Percentiles rank a stretch among this genome's conserved stretches.
phyloP scores from a whole-genome alignment of 92 coral and sea anemone genomes.

The Galaxea fascicularis region DNA sequence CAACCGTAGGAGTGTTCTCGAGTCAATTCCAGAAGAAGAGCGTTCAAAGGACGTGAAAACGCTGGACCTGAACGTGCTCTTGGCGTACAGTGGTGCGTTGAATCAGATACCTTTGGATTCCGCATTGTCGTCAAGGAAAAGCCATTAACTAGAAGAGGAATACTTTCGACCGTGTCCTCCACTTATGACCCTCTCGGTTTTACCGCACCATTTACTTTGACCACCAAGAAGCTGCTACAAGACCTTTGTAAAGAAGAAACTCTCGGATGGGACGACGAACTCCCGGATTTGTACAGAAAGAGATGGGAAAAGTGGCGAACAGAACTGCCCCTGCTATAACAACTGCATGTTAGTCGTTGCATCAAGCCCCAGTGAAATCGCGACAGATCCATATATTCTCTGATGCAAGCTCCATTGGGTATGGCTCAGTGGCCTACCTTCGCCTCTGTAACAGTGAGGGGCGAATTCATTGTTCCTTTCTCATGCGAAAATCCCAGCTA shows the following conservation, averaged over 20 bases:
- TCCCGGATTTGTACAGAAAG: constrained; percentile 48
- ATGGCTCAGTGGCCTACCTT: constrained; percentile 66
- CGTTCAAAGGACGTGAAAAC: background rate
- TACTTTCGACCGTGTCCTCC: too few relatives aligned
- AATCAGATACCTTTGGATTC: constrained; percentile 62
- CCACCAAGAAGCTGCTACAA: constrained; percentile 62
- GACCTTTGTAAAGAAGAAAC: constrained; percentile 50
- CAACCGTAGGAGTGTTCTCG: background rate
- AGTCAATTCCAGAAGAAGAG: too few relatives aligned
- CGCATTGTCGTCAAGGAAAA: too few relatives aligned
- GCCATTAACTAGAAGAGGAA: too few relatives aligned
- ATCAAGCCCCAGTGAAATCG: constrained; percentile 62
- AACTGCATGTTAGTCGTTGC: constrained; percentile 53
- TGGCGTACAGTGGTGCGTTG: constrained; percentile 73
- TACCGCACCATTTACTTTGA: too few relatives aligned
- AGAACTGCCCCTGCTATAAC: constrained; percentile 58
- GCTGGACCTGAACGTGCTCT: constrained; percentile 58
- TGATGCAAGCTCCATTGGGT: constrained; percentile 71
- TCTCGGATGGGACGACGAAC: constrained; percentile 79
- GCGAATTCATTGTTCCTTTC: constrained; percentile 64
- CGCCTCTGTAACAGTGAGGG: constrained; percentile 52
- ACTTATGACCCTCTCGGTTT: too few relatives aligned
- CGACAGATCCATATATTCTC: constrained; percentile 71
- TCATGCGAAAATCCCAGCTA: constrained; percentile 71
- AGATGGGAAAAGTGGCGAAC: constrained; percentile 72